Conservation (phyloP, 2,113 vertebrate species). For the Regulus satrapa region DNA sequence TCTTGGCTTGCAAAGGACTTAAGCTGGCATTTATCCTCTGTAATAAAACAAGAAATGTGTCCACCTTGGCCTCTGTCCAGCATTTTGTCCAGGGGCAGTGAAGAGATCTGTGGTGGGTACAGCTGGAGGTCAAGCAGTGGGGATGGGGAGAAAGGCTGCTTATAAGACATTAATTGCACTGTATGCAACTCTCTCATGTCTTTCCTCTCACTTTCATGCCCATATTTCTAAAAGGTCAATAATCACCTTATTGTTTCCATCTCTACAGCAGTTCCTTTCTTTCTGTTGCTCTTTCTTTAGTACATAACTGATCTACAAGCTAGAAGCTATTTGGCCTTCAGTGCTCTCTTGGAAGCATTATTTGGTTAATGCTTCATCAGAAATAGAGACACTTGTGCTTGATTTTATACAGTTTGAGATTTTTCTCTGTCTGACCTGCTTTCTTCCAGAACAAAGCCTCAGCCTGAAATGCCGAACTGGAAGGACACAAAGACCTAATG, state of each 20-base stretch:
- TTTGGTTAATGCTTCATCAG: constrained; percentile 23
- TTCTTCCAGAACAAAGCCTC: constrained; percentile 18
- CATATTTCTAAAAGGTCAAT: not conserved
- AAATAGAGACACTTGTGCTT: not conserved
- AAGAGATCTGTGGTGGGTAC: not conserved
- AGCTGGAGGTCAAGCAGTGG: constrained; percentile 5
- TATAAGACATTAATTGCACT: not conserved
- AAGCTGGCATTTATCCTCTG: not conserved
- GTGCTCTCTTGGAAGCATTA: not conserved
- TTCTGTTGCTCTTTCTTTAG: constrained; percentile 9
- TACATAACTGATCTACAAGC: not conserved
- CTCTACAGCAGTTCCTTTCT: not conserved
- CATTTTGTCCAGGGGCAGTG: not conserved
- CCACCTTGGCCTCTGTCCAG: constrained; percentile 28
- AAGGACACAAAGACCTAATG: not conserved
- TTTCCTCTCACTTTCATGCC: not conserved
- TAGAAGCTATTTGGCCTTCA: constrained; percentile 30
- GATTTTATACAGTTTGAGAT: not conserved
- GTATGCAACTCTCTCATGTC: not conserved
- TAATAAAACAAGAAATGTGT: constrained; percentile 25
- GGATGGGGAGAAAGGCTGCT: not conserved
- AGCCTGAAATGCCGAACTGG: not conserved
- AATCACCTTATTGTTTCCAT: not conserved
- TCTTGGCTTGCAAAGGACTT: not conserved
- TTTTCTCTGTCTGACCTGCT: not conserved